phyloP scores from a whole-genome alignment of 2,113 vertebrate genomes.

The Cyanoderma ruficeps region DNA sequence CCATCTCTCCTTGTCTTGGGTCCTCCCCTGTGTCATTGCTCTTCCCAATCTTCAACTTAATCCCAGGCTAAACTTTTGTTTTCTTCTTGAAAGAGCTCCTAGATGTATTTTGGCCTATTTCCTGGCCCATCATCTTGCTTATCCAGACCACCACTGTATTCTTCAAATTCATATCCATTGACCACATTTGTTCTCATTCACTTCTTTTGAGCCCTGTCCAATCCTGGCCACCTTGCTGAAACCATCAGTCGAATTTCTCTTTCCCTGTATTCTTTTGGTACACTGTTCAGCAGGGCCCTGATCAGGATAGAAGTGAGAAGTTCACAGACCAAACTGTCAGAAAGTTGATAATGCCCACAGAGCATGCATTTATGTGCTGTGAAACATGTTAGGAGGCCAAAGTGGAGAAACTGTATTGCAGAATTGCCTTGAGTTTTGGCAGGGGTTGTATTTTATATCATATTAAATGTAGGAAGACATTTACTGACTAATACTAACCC shows the following conservation, averaged over 20 bases:
- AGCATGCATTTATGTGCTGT: constrained; percentile 1
- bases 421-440: neutral
- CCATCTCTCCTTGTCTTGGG: neutral
- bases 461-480: constrained; percentile 2
- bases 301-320: neutral
- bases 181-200: neutral
- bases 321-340: neutral
- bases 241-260: neutral
- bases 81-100: neutral
- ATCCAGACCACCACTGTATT: neutral
- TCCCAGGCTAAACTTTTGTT: neutral
- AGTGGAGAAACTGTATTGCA: neutral
- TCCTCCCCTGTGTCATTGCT: neutral
- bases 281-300: neutral
- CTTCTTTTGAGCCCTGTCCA: neutral
- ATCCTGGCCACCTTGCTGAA: neutral
- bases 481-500: neutral
- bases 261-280: neutral
- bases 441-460: neutral
- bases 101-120: neutral
- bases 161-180: neutral
- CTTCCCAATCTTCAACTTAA: neutral
- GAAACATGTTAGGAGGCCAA: constrained; percentile 19
- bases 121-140: neutral
- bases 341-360: neutral